These are phyloP conservation scores for Coendou prehensilis DNA, from an alignment of 2,797 vertebrate species.

Conservation along the genomic window DNA sequence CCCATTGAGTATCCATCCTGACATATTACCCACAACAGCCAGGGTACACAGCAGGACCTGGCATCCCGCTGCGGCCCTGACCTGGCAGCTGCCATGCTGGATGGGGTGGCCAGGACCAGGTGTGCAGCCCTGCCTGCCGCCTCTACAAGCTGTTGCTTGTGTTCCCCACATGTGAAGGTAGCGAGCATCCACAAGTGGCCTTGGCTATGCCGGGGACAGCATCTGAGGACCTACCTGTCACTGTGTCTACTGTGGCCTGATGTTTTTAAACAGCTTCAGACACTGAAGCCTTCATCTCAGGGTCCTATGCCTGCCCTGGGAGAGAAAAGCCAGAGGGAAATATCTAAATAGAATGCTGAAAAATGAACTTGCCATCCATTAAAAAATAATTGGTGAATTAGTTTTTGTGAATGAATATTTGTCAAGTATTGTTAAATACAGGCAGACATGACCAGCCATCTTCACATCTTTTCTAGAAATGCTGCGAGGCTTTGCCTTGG, in stretches of 20 bases:
- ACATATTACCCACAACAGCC: neutral
- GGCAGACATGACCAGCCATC: neutral
- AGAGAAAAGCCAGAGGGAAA: neutral
- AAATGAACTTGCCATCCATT: neutral
- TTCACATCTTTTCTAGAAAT: neutral
- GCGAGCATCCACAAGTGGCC: neutral
- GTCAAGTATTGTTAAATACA: neutral
- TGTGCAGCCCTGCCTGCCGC: neutral
- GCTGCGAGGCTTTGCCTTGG: neutral
- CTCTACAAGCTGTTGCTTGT: accelerated
- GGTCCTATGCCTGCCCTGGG: accelerated
- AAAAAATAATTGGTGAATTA: neutral
- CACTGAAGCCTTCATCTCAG: neutral
- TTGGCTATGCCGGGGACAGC: neutral
- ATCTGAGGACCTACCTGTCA: neutral
- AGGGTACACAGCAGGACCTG: too few species aligned
- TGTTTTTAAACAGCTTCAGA: neutral
- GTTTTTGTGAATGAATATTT: neutral
- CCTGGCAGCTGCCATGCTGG: neutral
- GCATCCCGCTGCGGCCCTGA: neutral
- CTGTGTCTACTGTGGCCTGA: neutral
- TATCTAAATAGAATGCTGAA: too few species aligned
- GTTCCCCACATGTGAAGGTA: neutral
- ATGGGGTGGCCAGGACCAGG: neutral
- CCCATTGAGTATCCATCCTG: neutral